These are phyloP conservation scores for Trichogramma evanescens DNA, from an alignment of 2,888 invertebrate genomes.

Conservation along the genomic window DNA sequence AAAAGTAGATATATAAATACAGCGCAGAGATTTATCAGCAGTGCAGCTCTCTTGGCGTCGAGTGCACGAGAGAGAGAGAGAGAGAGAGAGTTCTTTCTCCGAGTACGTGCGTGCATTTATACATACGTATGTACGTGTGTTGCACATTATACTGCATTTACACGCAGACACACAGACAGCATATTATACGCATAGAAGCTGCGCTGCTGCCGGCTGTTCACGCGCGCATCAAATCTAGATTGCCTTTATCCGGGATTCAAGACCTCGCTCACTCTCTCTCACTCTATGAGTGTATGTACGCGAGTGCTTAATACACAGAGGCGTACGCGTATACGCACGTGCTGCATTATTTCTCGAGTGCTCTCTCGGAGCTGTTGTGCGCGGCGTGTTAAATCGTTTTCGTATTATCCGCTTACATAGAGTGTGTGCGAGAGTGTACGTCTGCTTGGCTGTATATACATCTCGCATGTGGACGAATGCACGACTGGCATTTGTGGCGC, in stretches of 20 bases:
- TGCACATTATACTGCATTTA: too few relatives aligned
- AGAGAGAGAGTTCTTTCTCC: neutral
- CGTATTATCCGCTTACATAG: neutral
- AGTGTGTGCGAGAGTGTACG: neutral
- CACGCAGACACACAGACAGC: too few relatives aligned
- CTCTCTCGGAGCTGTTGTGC: neutral
- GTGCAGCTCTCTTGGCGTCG: neutral
- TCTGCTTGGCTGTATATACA: neutral
- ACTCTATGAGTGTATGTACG: too few relatives aligned
- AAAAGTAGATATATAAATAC: neutral
- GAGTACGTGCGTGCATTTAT: too few relatives aligned
- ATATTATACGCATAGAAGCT: conserved; percentile 3
- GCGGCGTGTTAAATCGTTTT: conserved; percentile 5
- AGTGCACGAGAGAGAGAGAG: neutral
- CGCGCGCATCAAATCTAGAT: conserved; percentile 8
- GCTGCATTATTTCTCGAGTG: too few relatives aligned
- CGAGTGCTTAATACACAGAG: too few relatives aligned
- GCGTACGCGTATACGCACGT: too few relatives aligned
- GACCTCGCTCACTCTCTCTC: neutral
- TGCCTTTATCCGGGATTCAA: conserved; percentile 6
- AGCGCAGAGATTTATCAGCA: conserved; percentile 5
- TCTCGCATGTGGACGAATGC: neutral
- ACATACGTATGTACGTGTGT: too few relatives aligned
- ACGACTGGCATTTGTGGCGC: too few relatives aligned
- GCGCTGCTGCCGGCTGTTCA: conserved; percentile 15